These are phyloP conservation scores for Eumerus sabulonum DNA, from an alignment of 2,888 invertebrate species.

Conservation along the genomic window DNA sequence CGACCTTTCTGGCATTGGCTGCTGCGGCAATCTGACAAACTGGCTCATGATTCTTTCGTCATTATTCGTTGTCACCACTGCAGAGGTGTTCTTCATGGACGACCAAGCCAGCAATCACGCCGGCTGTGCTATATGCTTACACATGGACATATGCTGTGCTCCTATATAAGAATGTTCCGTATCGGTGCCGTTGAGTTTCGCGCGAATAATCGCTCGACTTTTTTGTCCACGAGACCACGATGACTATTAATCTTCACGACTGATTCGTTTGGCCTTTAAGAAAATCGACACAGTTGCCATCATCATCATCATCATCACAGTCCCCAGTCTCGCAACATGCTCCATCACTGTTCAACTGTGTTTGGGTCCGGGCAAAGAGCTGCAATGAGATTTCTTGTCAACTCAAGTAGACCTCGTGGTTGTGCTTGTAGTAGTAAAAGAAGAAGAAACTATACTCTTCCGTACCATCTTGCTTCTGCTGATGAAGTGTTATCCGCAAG, in stretches of 20 bases:
- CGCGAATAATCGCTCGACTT: constrained; percentile 46
- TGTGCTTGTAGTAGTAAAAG: constrained; percentile 3
- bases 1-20: constrained; percentile 34
- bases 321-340: neutral
- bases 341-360: neutral
- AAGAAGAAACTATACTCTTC: constrained; percentile 15
- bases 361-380: constrained; percentile 9
- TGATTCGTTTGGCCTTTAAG: constrained; percentile 64
- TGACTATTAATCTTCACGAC: constrained; percentile 64
- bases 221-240: constrained; percentile 47
- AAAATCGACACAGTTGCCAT: constrained; percentile 40
- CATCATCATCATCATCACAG: constrained; percentile 9
- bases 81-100: constrained; percentile 1
- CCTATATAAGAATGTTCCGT: constrained; percentile 3
- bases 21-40: constrained; percentile 10
- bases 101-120: no score
- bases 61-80: constrained; percentile 48
- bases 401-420: constrained; percentile 52
- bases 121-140: no score
- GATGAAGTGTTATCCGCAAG: constrained; percentile 60
- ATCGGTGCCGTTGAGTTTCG: constrained; percentile 21
- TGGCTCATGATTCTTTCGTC: constrained; percentile 48
- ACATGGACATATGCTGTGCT: no score
- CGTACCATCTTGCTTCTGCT: constrained; percentile 36
- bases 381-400: constrained; percentile 40